Conservation (phyloP, 2,113 vertebrate species). For the Empidonax alnorum region DNA sequence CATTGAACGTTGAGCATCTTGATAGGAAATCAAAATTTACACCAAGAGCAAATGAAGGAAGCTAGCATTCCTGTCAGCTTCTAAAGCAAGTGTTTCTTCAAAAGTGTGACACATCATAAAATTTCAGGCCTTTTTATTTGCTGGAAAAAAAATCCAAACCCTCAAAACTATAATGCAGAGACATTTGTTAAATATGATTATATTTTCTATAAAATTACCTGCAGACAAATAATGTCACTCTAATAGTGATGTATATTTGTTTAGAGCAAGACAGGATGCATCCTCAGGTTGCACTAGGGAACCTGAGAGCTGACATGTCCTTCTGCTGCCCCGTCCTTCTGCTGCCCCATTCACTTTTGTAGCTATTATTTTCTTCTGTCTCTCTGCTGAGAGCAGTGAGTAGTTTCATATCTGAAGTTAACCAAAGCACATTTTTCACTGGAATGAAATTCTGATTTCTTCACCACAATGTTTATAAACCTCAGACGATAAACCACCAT, state of each 20-base stretch:
- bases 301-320: neutral
- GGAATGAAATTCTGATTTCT: conserved; percentile 18
- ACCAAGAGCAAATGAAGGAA: neutral
- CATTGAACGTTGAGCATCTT: neutral
- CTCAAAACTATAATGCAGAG: neutral
- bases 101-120: neutral
- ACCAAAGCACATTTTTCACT: conserved; percentile 23
- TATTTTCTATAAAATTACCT: neutral
- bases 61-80: neutral
- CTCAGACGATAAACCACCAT: neutral
- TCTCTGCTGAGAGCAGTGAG: neutral
- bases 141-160: neutral
- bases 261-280: neutral
- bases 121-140: neutral
- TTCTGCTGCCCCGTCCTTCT: neutral
- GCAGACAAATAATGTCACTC: neutral
- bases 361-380: neutral
- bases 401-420: conserved; percentile 1
- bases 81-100: neutral
- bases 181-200: neutral
- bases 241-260: neutral
- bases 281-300: neutral
- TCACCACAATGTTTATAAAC: neutral
- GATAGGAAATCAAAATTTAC: neutral
- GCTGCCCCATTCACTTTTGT: neutral